Evolutionary conservation across 35 echinoderm and acorn worm species (phyloP).

Genomic region (Strongylocentrotus purpuratus): DNA sequence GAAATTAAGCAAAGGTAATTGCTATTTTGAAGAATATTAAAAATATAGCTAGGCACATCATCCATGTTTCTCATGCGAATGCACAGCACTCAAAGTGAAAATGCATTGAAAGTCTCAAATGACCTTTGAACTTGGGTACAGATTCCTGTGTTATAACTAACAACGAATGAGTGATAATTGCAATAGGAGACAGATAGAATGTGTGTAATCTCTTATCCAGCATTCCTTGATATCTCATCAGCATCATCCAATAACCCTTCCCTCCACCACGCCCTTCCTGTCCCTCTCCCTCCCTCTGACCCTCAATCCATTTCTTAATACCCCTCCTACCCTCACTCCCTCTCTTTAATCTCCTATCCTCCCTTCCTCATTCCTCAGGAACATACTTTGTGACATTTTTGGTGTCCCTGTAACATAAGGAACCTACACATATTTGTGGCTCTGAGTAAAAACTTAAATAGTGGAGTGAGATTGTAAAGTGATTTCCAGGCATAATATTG

Average conservation of each 20-base stretch:
- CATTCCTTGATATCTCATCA: conserved; percentile 6
- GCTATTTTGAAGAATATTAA: not conserved
- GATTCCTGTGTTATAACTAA: not conserved
- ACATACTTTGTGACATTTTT: too few species aligned
- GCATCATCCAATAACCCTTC: not conserved
- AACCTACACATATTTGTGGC: too few species aligned
- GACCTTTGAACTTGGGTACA: not conserved
- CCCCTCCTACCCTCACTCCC: too few species aligned
- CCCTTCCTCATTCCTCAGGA: too few species aligned
- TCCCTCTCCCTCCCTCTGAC: too few species aligned
- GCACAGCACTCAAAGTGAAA: not conserved
- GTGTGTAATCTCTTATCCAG: not conserved
- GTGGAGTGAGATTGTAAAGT: too few species aligned
- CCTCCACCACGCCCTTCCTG: not conserved
- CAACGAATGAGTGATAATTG: conserved; percentile 10
- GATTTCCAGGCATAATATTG: too few species aligned
- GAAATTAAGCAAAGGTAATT: not conserved
- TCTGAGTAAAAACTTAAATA: too few species aligned
- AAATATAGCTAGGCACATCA: not conserved
- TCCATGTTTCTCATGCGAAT: not conserved
- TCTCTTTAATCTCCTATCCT: too few species aligned
- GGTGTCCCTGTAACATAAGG: too few species aligned
- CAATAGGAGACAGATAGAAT: not conserved
- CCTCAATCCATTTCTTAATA: too few species aligned
- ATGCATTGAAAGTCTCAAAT: not conserved